Percentiles rank a stretch among this genome's conserved stretches.
Evolutionary conservation across 2,797 vertebrate genomes (phyloP).

Genomic region (Rhinella marina): DNA sequence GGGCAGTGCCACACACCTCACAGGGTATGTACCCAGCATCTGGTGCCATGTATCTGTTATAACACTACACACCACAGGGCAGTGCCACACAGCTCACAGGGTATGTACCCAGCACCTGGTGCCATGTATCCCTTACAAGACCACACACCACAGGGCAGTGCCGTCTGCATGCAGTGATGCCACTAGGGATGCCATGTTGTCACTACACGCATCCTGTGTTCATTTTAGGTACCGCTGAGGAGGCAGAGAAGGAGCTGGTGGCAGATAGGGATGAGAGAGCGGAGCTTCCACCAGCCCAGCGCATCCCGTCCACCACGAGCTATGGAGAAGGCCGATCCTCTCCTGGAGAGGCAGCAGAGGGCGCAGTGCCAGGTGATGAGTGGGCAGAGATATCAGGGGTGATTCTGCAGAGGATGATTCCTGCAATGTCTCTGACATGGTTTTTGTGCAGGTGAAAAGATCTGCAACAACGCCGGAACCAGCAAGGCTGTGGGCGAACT

Average conservation of each 20-base stretch:
- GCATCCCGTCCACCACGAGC: constrained; percentile 35
- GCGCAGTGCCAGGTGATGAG: not conserved
- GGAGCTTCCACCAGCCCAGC: not conserved
- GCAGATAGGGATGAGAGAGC: constrained; percentile 46
- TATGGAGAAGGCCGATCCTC: constrained; percentile 60
- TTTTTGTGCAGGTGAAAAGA: constrained; percentile 48
- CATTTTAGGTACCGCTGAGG: constrained; percentile 30
- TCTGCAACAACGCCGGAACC: constrained; percentile 31
- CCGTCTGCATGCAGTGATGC: too few relatives aligned
- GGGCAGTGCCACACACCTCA: too few relatives aligned
- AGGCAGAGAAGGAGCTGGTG: constrained; percentile 46
- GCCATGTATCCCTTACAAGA: too few relatives aligned
- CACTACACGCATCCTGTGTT: too few relatives aligned
- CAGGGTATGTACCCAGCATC: too few relatives aligned
- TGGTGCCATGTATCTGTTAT: too few relatives aligned
- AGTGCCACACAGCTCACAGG: too few relatives aligned
- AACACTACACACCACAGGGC: too few relatives aligned
- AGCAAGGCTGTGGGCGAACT: constrained; percentile 70
- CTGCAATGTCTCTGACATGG: not conserved
- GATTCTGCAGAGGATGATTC: not conserved
- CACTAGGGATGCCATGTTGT: too few relatives aligned
- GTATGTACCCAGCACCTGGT: too few relatives aligned
- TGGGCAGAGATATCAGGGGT: too few relatives aligned
- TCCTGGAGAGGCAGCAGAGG: constrained; percentile 66
- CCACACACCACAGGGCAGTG: too few relatives aligned